Conservation (phyloP, 2,113 vertebrate genomes). For the Eubucco bourcierii region DNA sequence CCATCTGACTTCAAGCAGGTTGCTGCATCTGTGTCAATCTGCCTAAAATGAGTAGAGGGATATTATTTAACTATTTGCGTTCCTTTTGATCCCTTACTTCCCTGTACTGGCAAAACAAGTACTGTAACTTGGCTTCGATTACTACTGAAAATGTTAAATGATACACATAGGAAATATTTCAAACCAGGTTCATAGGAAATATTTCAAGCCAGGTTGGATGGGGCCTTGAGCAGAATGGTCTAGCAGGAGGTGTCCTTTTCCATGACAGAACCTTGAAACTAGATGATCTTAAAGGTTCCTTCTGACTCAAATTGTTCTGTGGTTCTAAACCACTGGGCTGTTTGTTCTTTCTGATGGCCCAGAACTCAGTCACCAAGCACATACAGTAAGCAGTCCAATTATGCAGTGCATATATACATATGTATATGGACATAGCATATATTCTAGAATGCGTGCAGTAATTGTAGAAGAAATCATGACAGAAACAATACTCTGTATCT, state of each 20-base stretch:
- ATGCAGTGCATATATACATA: too few relatives aligned
- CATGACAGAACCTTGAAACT: too few relatives aligned
- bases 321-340: neutral
- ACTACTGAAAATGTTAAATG: neutral
- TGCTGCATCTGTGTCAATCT: neutral
- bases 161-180: neutral
- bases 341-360: neutral
- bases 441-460: neutral
- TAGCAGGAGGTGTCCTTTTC: too few relatives aligned
- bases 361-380: neutral
- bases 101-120: neutral
- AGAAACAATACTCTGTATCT: neutral
- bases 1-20: neutral
- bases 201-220: too few relatives aligned
- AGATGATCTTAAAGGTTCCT: too few relatives aligned
- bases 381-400: neutral
- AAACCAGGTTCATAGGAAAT: too few relatives aligned
- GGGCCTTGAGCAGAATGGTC: too few relatives aligned
- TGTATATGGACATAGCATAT: rapidly evolving
- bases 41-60: neutral
- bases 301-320: too few relatives aligned
- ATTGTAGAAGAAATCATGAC: too few relatives aligned
- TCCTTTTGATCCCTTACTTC: constrained; percentile 23
- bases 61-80: constrained; percentile 23
- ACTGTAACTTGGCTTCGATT: neutral